Evolutionary conservation across 2,797 vertebrate genomes (phyloP).

Genomic region (Craterocephalus amniculus): DNA sequence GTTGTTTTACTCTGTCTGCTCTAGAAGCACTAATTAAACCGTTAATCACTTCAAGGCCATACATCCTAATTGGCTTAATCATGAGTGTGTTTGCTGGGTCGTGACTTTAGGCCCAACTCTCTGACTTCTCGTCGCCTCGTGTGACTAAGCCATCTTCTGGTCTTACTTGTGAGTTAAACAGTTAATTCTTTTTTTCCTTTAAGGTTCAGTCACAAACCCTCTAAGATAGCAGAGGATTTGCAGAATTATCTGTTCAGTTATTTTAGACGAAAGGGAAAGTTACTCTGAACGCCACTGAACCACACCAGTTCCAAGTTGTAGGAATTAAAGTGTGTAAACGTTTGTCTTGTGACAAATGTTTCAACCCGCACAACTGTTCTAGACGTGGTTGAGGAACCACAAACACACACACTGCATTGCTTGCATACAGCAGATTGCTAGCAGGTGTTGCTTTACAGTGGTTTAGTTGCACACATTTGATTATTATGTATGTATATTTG

Average conservation of each 20-base stretch:
- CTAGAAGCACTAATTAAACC: slow-evolving; percentile 81
- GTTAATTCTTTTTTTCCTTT: slow-evolving; percentile 57
- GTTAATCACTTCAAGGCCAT: slow-evolving; percentile 78
- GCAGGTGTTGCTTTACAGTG: background rate
- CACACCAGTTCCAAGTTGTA: slow-evolving; percentile 22
- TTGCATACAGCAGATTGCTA: background rate
- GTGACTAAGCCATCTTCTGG: slow-evolving; percentile 43
- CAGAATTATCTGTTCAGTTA: slow-evolving; percentile 28
- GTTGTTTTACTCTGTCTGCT: slow-evolving; percentile 50
- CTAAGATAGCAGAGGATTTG: slow-evolving; percentile 40
- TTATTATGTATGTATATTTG: background rate
- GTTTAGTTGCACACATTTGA: too few species aligned
- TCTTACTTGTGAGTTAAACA: slow-evolving; percentile 56
- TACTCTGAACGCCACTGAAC: background rate
- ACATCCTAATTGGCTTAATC: slow-evolving; percentile 71
- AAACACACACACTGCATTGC: background rate
- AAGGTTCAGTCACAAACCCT: slow-evolving; percentile 38
- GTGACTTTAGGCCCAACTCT: slow-evolving; percentile 35
- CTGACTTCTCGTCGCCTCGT: slow-evolving; percentile 42
- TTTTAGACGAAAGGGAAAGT: slow-evolving; percentile 13
- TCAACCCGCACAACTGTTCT: background rate
- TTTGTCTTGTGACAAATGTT: background rate
- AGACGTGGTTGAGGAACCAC: too few species aligned
- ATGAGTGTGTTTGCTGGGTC: slow-evolving; percentile 56
- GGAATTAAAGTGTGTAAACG: background rate